These are phyloP conservation scores for Phrynocephalus guinanensis DNA, from an alignment of 2,797 vertebrate species.

Conservation along the genomic window DNA sequence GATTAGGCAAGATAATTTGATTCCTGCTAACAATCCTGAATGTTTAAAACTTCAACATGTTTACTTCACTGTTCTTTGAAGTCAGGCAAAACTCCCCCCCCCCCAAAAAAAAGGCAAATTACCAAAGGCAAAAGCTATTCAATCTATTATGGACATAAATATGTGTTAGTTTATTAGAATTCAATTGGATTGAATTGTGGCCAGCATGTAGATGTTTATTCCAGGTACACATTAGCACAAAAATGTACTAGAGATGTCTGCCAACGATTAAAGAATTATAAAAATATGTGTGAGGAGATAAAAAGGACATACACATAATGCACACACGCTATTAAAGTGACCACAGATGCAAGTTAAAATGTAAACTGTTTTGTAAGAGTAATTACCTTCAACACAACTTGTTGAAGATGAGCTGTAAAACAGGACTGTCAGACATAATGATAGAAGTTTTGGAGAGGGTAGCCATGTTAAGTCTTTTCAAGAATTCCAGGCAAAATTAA, in stretches of 20 bases:
- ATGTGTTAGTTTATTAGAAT: neutral
- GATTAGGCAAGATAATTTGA: neutral
- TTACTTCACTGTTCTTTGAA: slow-evolving; percentile 8
- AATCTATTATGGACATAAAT: neutral
- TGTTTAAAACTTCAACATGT: neutral
- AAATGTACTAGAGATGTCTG: neutral
- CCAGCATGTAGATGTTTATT: neutral
- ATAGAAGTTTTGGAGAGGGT: neutral
- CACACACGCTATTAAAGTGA: neutral
- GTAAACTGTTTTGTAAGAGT: neutral
- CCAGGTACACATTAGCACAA: neutral
- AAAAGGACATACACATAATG: neutral
- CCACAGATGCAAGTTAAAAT: neutral
- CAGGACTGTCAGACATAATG: neutral
- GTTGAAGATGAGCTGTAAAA: neutral
- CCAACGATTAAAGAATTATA: neutral
- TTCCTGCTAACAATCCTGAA: neutral
- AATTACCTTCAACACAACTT: neutral
- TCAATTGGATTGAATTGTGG: neutral
- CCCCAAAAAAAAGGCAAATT: neutral
- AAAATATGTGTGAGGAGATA: neutral
- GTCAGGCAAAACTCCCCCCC: no score
- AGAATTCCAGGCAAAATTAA: neutral
- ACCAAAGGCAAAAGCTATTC: neutral
- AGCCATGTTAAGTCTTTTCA: neutral